Base-by-base conservation (phyloP, 2,888 invertebrate genomes). In the Taenaris catops region DNA sequence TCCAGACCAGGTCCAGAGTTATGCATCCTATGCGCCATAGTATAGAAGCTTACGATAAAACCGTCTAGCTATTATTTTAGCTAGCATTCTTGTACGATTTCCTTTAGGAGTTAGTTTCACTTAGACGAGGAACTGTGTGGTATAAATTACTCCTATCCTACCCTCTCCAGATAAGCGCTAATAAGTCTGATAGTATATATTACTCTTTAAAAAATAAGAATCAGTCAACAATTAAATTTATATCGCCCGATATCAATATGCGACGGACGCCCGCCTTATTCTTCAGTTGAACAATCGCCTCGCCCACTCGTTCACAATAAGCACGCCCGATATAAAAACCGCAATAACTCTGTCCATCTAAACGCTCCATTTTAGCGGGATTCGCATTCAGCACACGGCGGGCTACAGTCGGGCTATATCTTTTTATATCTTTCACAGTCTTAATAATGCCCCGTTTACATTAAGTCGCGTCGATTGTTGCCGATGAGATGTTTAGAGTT, bases 391-490 rank as follows among this genome's bases (percentile, higher is more conserved):
- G 56, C 56, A 51, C 59, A 67, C 64, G 61, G 58, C 38, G 53
- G 46, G 47, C 46, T 38, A 37, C 41, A 40, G 39, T 33, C 36
- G 40, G 47, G n/a, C 46, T 43, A 45, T 48, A 45, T 51, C 59
- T 55, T 55, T 73, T 74, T 67, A 73, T 80, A 76, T 76, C 72
- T 72, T 76, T 69, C 67, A 73, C 67, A 64, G 66, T 71, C 71
- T 66, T 66, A 73, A 60, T 75, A 75, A 73, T 72, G 17, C 11
- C 24, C 8, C 24, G 24, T 32, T 32, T 11, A 25, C 32, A 32
- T 11, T 32, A 11, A 18, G 32, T 24, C 32, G 16, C 10, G 21
- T 10, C 4, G 23, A 9, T 25, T 14, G 14, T 14, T 4, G 14
- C 4, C 3, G 2, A 2, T 2, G 14, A 14, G 14, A 14, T 14